Base-by-base conservation (phyloP, 2,113 vertebrate species). In the Pholis gunnellus region DNA sequence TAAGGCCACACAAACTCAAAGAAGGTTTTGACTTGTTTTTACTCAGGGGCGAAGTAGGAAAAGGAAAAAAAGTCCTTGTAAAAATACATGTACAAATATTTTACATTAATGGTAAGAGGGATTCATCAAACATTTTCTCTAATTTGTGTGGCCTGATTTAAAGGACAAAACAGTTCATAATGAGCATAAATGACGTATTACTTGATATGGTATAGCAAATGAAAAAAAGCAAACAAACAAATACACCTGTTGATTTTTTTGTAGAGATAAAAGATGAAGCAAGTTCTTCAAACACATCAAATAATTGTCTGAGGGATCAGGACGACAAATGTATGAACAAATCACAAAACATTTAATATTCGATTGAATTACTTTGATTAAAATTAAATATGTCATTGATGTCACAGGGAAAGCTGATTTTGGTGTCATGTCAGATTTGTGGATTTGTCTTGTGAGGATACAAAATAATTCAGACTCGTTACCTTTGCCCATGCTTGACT, bases 401-500 rank as follows among this genome's bases (percentile, higher is more conserved):
- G 83, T 86, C 61, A 91, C 76, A 90, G 70, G 81, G 82, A 92
- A 81, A 87, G 81, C 78, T 85, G 89, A 88, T 89, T 93, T 90
- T 83, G 88, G 73, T 67, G 84, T 75, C 64, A 46, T 81, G 77
- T 90, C 83, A 90, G 70, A 90, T 92, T 89, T 76, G 86, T 68
- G 72, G 84, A 82, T 88, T 88, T 61, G 88, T 88, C 89, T 91
- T 91, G 95, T 95, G 98, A 99, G 98, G 98, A 99, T 99, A 99
- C 98, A 99, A 97, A 94, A 94, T 79, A 91, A 93, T 94, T 97
- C 97, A 91, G 96, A 96, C 95, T 96, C 93, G 97, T 97, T 96
- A 99, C 97, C 97, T 99, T 91, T 97, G 97, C 96, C 98, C 97
- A 96, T 97, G 97, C 97, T 97, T 97, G 97, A 98, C 96, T 98